phyloP scores from a whole-genome alignment of 2,113 vertebrate genomes.

The Mellivora capensis region DNA sequence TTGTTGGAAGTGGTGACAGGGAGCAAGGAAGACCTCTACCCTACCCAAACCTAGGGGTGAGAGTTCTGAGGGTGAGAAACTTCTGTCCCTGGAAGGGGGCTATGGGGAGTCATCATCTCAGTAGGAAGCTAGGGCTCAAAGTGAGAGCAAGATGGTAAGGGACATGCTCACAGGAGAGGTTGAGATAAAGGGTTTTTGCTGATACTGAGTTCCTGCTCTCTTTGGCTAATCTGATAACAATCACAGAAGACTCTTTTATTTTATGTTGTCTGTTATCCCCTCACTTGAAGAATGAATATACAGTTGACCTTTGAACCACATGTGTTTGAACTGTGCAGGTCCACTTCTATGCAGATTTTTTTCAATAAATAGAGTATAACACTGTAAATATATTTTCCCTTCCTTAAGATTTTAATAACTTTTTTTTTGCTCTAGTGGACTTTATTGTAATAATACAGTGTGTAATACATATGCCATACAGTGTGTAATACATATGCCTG shows the following conservation, averaged over 20 bases:
- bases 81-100: neutral
- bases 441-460: neutral
- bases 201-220: neutral
- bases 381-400: neutral
- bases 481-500: neutral
- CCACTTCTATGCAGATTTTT: neutral
- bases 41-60: neutral
- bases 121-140: neutral
- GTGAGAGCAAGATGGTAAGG: neutral
- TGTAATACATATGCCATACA: neutral
- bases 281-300: neutral
- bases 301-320: neutral
- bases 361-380: neutral
- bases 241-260: neutral
- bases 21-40: neutral
- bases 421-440: neutral
- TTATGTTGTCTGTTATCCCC: neutral
- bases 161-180: neutral
- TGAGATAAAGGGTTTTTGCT: neutral
- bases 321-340: neutral
- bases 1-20: neutral
- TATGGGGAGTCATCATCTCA: neutral
- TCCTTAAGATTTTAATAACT: neutral
- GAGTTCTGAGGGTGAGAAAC: neutral
- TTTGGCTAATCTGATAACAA: neutral